Evolutionary conservation across 2,797 vertebrate genomes (phyloP).

Genomic region (Decapterus maruadsi): DNA sequence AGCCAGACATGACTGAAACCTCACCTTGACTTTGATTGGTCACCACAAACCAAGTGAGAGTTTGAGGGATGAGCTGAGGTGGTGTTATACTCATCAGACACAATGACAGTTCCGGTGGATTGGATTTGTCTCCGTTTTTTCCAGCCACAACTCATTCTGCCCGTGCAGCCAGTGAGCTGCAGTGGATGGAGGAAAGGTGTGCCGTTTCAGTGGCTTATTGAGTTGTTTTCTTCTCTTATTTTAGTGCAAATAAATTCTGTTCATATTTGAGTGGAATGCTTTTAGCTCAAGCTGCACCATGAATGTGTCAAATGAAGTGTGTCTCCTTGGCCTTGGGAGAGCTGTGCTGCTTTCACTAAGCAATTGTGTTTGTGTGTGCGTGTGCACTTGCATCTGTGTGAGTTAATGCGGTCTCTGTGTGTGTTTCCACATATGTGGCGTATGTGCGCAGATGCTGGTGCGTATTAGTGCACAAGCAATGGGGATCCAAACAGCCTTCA

Average conservation of each 20-base stretch:
- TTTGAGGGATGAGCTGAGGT: constrained; percentile 69
- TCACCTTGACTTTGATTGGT: constrained; percentile 70
- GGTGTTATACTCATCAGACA: constrained; percentile 72
- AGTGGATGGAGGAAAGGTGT: constrained; percentile 41
- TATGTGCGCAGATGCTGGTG: constrained; percentile 26
- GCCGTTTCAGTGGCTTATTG: constrained; percentile 61
- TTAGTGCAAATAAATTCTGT: constrained; percentile 70
- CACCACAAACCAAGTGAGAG: constrained; percentile 58
- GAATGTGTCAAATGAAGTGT: constrained; percentile 78
- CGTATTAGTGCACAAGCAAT: constrained; percentile 57
- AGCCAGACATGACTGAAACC: constrained; percentile 61
- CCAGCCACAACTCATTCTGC: constrained; percentile 65
- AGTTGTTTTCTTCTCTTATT: constrained; percentile 74
- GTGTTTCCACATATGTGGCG: constrained; percentile 39
- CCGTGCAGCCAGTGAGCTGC: constrained; percentile 29
- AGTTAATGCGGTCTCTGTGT: constrained; percentile 37
- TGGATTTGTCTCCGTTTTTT: constrained; percentile 63
- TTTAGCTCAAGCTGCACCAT: constrained; percentile 67
- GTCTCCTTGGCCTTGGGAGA: constrained; percentile 62
- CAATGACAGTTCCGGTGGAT: constrained; percentile 70
- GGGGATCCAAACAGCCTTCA: constrained; percentile 58
- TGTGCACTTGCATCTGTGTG: constrained; percentile 18
- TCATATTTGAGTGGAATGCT: constrained; percentile 69
- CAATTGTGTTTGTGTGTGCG: constrained; percentile 33
- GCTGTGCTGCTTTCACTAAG: constrained; percentile 38